Conservation (phyloP, 2,888 invertebrate species). For the Pandemis corylana region DNA sequence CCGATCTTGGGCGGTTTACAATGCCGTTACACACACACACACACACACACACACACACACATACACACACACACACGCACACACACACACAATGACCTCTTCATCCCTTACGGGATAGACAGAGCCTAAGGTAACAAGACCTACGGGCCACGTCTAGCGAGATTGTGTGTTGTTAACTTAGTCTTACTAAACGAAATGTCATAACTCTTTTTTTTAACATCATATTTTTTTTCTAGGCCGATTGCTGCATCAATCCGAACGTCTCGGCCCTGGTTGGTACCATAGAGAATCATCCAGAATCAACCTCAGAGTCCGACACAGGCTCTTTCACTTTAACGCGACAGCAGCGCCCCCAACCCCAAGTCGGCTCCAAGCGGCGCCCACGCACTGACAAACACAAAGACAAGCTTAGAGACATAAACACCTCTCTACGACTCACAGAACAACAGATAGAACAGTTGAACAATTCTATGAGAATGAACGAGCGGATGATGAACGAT, state of each 20-base stretch:
- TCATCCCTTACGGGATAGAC: too few species aligned
- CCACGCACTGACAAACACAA: slow-evolving; percentile 69
- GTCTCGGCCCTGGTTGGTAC: slow-evolving; percentile 80
- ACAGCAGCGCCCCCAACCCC: slow-evolving; percentile 77
- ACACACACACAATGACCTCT: too few species aligned
- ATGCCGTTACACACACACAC: too few species aligned
- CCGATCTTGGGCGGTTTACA: too few species aligned
- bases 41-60: too few species aligned
- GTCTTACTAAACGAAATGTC: too few species aligned
- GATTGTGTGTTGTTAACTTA: too few species aligned
- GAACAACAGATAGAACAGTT: slow-evolving; percentile 61
- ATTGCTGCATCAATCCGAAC: slow-evolving; percentile 77
- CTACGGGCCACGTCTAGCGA: too few species aligned
- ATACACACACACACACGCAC: too few species aligned
- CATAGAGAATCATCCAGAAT: slow-evolving; percentile 80
- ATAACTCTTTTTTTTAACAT: too few species aligned
- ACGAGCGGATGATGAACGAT: slow-evolving; percentile 42
- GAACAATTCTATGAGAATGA: slow-evolving; percentile 56
- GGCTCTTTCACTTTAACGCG: slow-evolving; percentile 77
- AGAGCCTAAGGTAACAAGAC: too few species aligned
- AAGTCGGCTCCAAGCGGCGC: slow-evolving; percentile 73
- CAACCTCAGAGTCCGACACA: slow-evolving; percentile 79
- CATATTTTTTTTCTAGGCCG: slow-evolving; percentile 65
- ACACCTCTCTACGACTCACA: slow-evolving; percentile 56
- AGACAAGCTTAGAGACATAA: slow-evolving; percentile 59